Base-by-base conservation (phyloP, 2,888 invertebrate genomes). In the Drosophila tanythrix region DNA sequence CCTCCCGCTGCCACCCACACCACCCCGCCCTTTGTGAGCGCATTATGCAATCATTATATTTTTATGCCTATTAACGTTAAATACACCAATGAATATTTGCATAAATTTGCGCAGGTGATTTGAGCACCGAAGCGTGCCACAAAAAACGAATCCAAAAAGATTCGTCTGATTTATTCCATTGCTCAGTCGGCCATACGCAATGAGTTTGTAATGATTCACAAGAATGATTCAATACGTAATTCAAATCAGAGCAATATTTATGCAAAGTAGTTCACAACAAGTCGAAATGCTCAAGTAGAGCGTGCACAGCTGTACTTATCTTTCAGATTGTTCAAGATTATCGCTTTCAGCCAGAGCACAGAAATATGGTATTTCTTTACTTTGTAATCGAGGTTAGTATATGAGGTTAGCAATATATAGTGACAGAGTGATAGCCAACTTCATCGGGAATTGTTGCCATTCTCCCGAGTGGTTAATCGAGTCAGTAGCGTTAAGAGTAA, bases 41-140 rank as follows among this genome's bases (percentile, higher is more conserved):
- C 82, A 81, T 74, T 71, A 82, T 82, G 83, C 85, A 85, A 89
- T 85, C 85, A 85, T 85, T 85, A 85, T 82, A 88, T 88, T 86
- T 74, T 88, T 83, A 75, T 86, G 85, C 89, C 90, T 90, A 88
- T 86, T 86, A 81, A 74, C 83, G 53, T 48, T 80, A 80, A 89
- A 82, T 76, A 85, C 76, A 72, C 76, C 78, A 82, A 76, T 83
- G 79, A 87, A 70, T 87, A 82, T 88, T 90, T 83, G 83, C 88
- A 88, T 84, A 83, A 81, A 71, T 80, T 67, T 68, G 40, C 56
- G 69, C 82, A 78, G 82, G 90, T 88, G 90, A 80, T 85, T 79
- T 75, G 86, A 56, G 68, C 74, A 88, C 27, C 68, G 75, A 71
- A 86, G 86, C 75, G 85, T 76, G 81, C 61, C 51, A 40, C 36